Percentiles rank a stretch among this genome's conserved stretches.
Conservation (phyloP, 2,113 vertebrate species). For the Scalopus aquaticus region DNA sequence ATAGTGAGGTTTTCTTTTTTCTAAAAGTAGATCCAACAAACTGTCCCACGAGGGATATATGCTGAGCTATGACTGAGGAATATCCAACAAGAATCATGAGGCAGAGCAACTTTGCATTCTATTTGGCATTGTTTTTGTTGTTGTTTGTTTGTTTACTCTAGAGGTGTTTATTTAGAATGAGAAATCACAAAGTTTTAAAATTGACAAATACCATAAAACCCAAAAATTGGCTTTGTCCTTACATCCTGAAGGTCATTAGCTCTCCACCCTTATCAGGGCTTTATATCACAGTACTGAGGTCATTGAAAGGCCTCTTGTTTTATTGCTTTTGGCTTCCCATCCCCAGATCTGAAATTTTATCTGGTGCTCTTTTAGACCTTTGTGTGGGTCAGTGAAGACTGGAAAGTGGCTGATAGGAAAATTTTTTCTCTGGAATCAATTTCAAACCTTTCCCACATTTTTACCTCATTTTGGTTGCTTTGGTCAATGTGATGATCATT, state of each 20-base stretch:
- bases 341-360: neutral
- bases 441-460: conserved; percentile 16
- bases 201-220: no score
- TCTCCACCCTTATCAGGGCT: neutral
- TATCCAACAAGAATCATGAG: neutral
- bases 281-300: neutral
- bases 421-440: neutral
- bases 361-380: neutral
- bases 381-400: neutral
- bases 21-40: neutral
- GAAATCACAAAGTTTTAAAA: no score
- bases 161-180: no score
- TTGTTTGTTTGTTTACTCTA: neutral
- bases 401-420: neutral
- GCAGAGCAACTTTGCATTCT: neutral
- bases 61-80: neutral
- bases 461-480: neutral
- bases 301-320: neutral
- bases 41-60: neutral
- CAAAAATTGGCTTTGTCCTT: neutral
- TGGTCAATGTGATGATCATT: neutral
- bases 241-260: neutral
- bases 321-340: conserved; percentile 2
- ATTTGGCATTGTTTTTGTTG: neutral
- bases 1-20: neutral